phyloP scores from a whole-genome alignment of 1,140 invertebrate genomes.

The Drosophila pseudoobscura region DNA sequence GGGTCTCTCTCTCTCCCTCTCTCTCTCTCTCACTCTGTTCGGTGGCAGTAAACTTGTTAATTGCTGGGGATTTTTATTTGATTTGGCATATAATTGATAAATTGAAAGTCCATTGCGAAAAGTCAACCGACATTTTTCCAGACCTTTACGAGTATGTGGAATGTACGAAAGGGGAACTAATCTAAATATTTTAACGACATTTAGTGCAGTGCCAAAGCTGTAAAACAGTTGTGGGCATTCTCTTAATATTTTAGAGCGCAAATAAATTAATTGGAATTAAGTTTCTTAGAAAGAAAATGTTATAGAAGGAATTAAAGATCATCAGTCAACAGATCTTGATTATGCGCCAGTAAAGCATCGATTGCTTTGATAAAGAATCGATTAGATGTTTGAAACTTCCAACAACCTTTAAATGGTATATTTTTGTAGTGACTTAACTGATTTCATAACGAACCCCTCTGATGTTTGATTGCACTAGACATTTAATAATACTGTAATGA shows the following conservation, averaged over 20 bases:
- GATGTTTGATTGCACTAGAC: not conserved
- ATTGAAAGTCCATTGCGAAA: constrained; percentile 38
- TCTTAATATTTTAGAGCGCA: too few species aligned
- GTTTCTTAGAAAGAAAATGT: too few species aligned
- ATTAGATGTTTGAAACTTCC: too few species aligned
- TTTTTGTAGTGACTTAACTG: constrained; percentile 3
- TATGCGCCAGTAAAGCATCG: too few species aligned
- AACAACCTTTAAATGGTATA: not conserved
- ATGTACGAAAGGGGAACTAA: constrained; percentile 20
- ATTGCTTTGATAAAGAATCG: too few species aligned
- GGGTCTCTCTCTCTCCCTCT: constrained; percentile 4
- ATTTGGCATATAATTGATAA: constrained; percentile 56
- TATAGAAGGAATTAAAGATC: too few species aligned
- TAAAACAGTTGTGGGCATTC: not conserved
- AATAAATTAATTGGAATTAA: too few species aligned
- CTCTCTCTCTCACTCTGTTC: not conserved
- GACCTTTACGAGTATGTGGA: constrained; percentile 5
- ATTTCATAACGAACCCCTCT: not conserved
- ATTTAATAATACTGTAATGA: constrained; percentile 4
- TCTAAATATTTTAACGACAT: constrained; percentile 18
- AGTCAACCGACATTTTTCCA: constrained; percentile 38
- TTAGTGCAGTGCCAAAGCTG: constrained; percentile 6
- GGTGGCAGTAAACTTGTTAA: constrained; percentile 40
- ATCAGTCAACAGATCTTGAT: too few species aligned
- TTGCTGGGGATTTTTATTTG: constrained; percentile 50